These are phyloP conservation scores for Apantesis nais DNA, from an alignment of 2,888 invertebrate genomes.

Conservation along the genomic window DNA sequence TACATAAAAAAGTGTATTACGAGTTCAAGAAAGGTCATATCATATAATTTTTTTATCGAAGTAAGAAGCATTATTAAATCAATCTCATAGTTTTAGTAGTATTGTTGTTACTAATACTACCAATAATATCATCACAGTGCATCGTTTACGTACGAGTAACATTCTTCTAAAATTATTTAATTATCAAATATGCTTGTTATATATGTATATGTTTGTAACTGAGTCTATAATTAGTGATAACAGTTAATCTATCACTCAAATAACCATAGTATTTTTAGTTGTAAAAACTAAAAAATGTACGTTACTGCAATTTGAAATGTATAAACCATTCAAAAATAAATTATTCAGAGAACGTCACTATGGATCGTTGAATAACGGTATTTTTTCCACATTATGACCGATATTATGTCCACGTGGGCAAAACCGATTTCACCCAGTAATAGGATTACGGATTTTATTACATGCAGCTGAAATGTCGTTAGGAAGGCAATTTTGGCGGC, in stretches of 20 bases:
- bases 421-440: conserved; percentile 72
- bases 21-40: no score
- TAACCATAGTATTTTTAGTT: background rate
- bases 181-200: no score
- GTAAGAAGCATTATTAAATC: no score
- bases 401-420: conserved; percentile 63
- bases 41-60: no score
- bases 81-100: no score
- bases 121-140: no score
- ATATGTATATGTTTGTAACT: no score
- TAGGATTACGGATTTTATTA: conserved; percentile 82
- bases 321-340: conserved; percentile 33
- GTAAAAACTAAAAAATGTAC: background rate
- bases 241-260: background rate
- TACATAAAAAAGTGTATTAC: no score
- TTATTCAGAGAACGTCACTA: conserved; percentile 36
- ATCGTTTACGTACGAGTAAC: no score
- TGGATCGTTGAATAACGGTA: conserved; percentile 31
- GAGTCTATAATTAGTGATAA: no score
- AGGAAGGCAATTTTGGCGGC: conserved; percentile 82
- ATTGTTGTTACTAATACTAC: no score
- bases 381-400: conserved; percentile 50
- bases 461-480: conserved; percentile 82
- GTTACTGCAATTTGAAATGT: conserved; percentile 15
- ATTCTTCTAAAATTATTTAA: no score